Evolutionary conservation across 2,888 invertebrate species (phyloP).

Genomic region (Ichneumoninae sp.): DNA sequence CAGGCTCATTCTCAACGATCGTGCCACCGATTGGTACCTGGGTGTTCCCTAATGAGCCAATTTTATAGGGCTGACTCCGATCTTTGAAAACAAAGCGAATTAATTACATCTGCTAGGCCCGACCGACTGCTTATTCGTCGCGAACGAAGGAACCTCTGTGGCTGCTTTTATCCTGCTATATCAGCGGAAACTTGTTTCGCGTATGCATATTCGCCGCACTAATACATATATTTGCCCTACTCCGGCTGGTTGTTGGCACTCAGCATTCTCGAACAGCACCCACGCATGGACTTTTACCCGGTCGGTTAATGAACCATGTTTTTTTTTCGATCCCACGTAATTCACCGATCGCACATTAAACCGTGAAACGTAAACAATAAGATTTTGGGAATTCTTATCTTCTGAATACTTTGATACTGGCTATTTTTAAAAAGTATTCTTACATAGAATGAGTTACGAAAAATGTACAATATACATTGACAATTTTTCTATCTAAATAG

Average conservation of each 20-base stretch:
- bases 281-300: not conserved
- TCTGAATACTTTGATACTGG: too few relatives aligned
- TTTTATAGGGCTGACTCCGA: conserved; percentile 75
- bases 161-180: conserved; percentile 55
- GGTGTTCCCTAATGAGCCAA: conserved; percentile 77
- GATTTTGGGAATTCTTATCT: not conserved
- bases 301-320: not conserved
- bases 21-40: conserved; percentile 72
- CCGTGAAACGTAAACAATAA: not conserved
- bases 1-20: conserved; percentile 73
- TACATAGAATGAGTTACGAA: too few relatives aligned
- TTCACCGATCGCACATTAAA: not conserved
- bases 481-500: not conserved
- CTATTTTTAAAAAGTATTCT: too few relatives aligned
- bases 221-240: not conserved
- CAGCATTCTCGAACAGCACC: conserved; percentile 13
- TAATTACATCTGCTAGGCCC: conserved; percentile 68
- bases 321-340: not conserved
- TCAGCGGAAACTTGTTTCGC: conserved; percentile 43
- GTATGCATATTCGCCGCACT: conserved; percentile 5
- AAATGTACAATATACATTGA: too few relatives aligned
- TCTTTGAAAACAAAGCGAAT: conserved; percentile 73
- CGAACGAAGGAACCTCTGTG: conserved; percentile 27
- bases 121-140: conserved; percentile 39
- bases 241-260: conserved; percentile 14